Percentiles rank a stretch among this genome's conserved stretches.
Conservation (phyloP, 2,113 vertebrate species). For the Catharus minimus region DNA sequence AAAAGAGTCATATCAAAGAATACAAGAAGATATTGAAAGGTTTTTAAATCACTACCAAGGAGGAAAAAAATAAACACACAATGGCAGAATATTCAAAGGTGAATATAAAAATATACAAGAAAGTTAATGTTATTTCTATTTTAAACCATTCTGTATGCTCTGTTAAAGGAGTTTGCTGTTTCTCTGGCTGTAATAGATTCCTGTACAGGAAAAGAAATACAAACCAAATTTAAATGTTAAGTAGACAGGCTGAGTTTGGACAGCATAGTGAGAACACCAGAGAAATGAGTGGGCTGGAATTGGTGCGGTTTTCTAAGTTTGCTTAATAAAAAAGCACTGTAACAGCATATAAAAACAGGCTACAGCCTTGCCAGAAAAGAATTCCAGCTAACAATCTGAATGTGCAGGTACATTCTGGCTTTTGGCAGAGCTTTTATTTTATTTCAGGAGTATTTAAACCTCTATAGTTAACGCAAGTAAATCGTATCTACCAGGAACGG, state of each 20-base stretch:
- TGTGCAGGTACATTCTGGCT: background rate
- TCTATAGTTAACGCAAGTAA: background rate
- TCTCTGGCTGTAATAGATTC: background rate
- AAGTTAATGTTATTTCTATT: background rate
- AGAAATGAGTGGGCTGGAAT: background rate
- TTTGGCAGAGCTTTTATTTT: background rate
- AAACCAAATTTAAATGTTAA: background rate
- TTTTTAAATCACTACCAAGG: background rate
- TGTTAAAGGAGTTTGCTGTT: background rate
- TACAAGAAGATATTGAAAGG: background rate
- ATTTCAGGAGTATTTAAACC: background rate
- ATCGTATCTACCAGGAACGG: background rate
- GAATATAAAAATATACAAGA: background rate
- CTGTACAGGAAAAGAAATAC: background rate
- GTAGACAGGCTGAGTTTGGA: background rate
- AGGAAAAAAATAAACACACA: background rate
- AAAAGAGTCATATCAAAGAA: constrained; percentile 3
- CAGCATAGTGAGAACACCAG: background rate
- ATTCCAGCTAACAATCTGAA: background rate
- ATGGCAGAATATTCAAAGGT: background rate
- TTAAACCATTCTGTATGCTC: background rate
- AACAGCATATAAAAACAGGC: background rate
- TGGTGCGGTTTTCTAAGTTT: background rate
- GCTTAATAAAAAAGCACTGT: background rate
- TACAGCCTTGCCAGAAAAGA: background rate